phyloP scores from a whole-genome alignment of 2,113 vertebrate genomes.

The Peucedramus taeniatus region DNA sequence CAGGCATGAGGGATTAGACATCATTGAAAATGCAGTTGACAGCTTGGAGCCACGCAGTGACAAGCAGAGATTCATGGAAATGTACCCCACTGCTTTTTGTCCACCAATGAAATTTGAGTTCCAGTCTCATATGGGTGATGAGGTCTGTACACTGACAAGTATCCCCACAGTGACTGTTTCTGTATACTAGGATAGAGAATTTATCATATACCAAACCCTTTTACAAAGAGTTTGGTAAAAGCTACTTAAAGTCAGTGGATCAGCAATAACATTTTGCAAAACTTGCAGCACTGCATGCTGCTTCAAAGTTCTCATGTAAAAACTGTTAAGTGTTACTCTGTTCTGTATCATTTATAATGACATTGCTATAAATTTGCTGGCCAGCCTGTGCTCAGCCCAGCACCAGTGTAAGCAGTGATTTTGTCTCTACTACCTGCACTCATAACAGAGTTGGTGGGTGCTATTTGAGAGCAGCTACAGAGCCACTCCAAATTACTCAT shows the following conservation, averaged over 20 bases:
- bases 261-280: background rate
- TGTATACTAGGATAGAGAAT: background rate
- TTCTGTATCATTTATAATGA: background rate
- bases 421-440: background rate
- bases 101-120: conserved; percentile 96
- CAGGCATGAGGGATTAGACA: conserved; percentile 96
- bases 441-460: background rate
- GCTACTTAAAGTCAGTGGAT: background rate
- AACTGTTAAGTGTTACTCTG: background rate
- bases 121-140: conserved; percentile 96
- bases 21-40: conserved; percentile 97
- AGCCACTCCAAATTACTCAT: background rate
- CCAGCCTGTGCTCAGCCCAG: background rate
- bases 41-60: conserved; percentile 94
- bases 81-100: conserved; percentile 94
- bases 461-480: background rate
- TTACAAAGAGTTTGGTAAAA: background rate
- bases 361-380: background rate
- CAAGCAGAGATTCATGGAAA: conserved; percentile 98
- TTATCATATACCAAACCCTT: background rate
- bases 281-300: background rate
- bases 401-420: background rate
- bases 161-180: background rate
- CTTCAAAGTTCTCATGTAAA: background rate
- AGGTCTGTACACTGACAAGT: conserved; percentile 77